phyloP scores from a whole-genome alignment of 2,113 vertebrate genomes.

The Arvicanthis niloticus region DNA sequence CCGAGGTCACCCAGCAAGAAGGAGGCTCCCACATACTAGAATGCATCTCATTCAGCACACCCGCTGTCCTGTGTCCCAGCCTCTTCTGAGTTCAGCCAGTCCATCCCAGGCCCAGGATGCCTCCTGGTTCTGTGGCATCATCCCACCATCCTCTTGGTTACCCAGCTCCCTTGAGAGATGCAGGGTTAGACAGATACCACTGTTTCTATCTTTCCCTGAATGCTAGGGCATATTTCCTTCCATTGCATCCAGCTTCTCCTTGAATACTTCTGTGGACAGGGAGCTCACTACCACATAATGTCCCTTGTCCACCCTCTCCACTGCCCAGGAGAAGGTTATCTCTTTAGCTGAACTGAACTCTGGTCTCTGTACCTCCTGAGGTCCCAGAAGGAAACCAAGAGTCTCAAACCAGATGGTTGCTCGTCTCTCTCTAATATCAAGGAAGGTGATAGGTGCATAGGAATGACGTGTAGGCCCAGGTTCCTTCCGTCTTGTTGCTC shows the following conservation, averaged over 20 bases:
- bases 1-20: background rate
- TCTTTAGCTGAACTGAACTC: background rate
- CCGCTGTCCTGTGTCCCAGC: too few relatives aligned
- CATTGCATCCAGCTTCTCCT: background rate
- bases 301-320: background rate
- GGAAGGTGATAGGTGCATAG: background rate
- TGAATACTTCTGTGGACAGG: background rate
- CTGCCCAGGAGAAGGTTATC: background rate
- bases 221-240: background rate
- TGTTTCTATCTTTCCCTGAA: background rate
- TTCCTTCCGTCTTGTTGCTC: background rate
- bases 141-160: background rate
- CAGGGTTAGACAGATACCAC: background rate
- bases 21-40: background rate
- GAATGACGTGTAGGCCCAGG: rapidly evolving
- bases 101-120: background rate
- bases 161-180: background rate
- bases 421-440: background rate
- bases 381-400: too few relatives aligned
- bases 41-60: background rate
- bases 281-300: background rate
- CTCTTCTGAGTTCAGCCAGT: background rate
- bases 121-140: background rate
- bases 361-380: background rate
- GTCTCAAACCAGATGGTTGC: background rate